Evolutionary conservation across 1,140 invertebrate species (phyloP).

Genomic region (Sminthurinus signatus): DNA sequence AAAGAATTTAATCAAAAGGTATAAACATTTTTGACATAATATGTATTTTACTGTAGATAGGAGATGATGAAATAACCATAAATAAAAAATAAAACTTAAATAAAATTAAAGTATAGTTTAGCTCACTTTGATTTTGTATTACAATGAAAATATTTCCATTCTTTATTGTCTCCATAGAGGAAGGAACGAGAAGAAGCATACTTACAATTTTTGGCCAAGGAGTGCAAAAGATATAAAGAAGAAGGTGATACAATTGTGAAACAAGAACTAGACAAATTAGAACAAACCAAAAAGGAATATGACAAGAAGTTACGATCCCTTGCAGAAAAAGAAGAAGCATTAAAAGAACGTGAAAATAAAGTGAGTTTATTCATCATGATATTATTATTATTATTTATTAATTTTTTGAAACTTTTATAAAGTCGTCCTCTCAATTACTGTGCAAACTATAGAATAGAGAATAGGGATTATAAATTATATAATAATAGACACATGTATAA

Average conservation of each 20-base stretch:
- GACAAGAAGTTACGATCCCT: neutral
- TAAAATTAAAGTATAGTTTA: too few relatives aligned
- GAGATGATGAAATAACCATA: too few relatives aligned
- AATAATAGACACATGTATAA: neutral
- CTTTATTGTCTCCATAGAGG: neutral
- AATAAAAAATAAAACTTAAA: too few relatives aligned
- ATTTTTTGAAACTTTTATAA: too few relatives aligned
- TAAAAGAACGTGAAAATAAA: neutral
- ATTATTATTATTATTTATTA: too few relatives aligned
- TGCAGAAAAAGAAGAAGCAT: neutral
- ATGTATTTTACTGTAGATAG: too few relatives aligned
- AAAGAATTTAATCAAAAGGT: neutral
- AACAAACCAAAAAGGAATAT: neutral
- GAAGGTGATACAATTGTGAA: neutral
- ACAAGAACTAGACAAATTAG: neutral
- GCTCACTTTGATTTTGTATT: neutral
- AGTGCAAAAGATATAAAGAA: conserved; percentile 17
- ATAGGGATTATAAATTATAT: neutral
- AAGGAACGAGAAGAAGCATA: conserved; percentile 11
- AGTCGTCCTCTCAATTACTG: too few relatives aligned
- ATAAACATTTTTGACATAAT: neutral
- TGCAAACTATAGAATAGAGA: too few relatives aligned
- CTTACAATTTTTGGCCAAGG: conserved; percentile 8
- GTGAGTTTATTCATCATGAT: too few relatives aligned
- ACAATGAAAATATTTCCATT: too few relatives aligned